phyloP scores from a whole-genome alignment of 1,140 invertebrate genomes.

The Thaumatotibia leucotreta region DNA sequence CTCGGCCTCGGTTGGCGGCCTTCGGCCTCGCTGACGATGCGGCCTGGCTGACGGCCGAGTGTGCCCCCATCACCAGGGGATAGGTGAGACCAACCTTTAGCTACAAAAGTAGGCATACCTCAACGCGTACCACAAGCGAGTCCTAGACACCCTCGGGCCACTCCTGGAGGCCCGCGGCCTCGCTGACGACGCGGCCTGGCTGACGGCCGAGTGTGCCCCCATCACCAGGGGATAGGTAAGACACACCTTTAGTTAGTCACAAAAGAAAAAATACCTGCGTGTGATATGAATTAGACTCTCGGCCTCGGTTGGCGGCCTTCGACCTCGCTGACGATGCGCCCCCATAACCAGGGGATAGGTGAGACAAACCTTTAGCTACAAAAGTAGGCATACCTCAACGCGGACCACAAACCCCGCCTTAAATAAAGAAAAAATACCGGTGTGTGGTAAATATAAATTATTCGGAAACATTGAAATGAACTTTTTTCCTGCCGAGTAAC shows the following conservation, averaged over 20 bases:
- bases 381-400: too few relatives aligned
- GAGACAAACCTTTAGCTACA: background rate
- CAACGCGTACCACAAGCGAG: slow-evolving; percentile 82
- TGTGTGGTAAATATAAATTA: too few relatives aligned
- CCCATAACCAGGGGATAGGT: slow-evolving; percentile 53
- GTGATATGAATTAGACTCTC: too few relatives aligned
- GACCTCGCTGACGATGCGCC: slow-evolving; percentile 74
- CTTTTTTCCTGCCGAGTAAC: too few relatives aligned
- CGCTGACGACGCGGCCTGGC: slow-evolving; percentile 81
- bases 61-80: slow-evolving; percentile 71
- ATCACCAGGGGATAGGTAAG: slow-evolving; percentile 48
- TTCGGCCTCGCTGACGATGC: slow-evolving; percentile 71
- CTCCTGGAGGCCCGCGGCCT: slow-evolving; percentile 62
- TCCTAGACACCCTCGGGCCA: slow-evolving; percentile 82
- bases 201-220: slow-evolving; percentile 84
- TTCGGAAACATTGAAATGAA: too few relatives aligned
- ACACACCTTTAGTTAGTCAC: too few relatives aligned
- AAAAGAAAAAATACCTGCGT: too few relatives aligned
- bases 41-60: slow-evolving; percentile 86
- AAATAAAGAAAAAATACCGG: too few relatives aligned
- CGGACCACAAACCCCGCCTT: slow-evolving; percentile 86
- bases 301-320: slow-evolving; percentile 77
- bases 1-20: slow-evolving; percentile 78
- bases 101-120: too few relatives aligned
- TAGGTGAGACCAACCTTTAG: slow-evolving; percentile 14